Evolutionary conservation across 2,888 invertebrate species (phyloP).

Genomic region (Dasypolia templi): DNA sequence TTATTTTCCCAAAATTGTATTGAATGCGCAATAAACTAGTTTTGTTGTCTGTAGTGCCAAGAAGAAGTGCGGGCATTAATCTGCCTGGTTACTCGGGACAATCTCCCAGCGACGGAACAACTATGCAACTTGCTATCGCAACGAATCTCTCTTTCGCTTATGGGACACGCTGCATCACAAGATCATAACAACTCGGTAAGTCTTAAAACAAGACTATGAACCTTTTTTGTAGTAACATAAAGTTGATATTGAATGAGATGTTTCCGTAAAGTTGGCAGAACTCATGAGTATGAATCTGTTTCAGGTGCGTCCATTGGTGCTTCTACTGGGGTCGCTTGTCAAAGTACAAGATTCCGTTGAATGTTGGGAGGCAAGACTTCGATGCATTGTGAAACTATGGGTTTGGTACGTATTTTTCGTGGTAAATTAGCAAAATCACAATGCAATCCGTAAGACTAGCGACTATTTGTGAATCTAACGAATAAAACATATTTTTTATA

Average conservation of each 20-base stretch:
- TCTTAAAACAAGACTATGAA: conserved; percentile 21
- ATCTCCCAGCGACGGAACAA: conserved; percentile 94
- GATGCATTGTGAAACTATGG: conserved; percentile 97
- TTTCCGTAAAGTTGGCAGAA: not conserved
- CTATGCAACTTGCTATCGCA: conserved; percentile 95
- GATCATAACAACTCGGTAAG: conserved; percentile 89
- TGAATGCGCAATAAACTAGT: no score
- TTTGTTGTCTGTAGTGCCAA: conserved; percentile 90
- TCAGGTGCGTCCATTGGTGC: conserved; percentile 96
- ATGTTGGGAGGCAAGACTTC: conserved; percentile 98
- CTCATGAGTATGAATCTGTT: conserved; percentile 25
- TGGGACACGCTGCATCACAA: conserved; percentile 93
- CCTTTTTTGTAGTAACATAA: not conserved
- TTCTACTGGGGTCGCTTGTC: conserved; percentile 95
- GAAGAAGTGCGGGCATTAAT: conserved; percentile 97
- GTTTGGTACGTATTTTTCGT: conserved; percentile 80
- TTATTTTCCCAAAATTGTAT: no score
- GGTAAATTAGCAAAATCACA: no score
- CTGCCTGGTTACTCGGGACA: conserved; percentile 97
- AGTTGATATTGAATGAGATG: not conserved
- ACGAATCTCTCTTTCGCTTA: conserved; percentile 95
- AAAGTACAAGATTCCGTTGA: conserved; percentile 96
- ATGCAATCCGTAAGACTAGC: not conserved
- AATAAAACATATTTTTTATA: not conserved
- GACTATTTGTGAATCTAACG: not conserved